Percentiles rank a stretch among this genome's conserved stretches.
These are phyloP conservation scores for Hirundo rustica DNA, from an alignment of 2,797 vertebrate genomes.

Conservation along the genomic window DNA sequence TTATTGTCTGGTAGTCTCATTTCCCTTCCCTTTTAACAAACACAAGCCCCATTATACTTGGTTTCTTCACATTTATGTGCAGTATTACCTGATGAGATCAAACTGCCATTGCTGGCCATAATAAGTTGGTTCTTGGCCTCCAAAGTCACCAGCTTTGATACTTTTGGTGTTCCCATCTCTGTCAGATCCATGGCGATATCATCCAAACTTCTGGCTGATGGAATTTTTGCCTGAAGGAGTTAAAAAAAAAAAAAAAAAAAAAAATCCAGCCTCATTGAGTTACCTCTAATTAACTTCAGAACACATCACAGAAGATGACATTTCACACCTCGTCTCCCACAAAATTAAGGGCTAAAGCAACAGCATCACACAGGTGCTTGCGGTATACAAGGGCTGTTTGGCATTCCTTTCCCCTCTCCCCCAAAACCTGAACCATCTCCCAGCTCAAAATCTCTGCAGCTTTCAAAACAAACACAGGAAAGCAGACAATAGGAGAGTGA, in stretches of 20 bases:
- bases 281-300: conserved; percentile 22
- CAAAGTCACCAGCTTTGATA: conserved; percentile 81
- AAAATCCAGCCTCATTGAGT: not conserved
- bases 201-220: conserved; percentile 88
- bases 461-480: not conserved
- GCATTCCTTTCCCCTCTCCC: not conserved
- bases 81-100: conserved; percentile 90
- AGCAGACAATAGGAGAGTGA: not conserved
- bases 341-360: conserved; percentile 10
- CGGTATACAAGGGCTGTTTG: not conserved
- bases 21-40: not conserved
- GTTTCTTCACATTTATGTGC: not conserved
- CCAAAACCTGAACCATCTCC: not conserved
- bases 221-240: conserved; percentile 86
- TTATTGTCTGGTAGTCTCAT: not conserved
- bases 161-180: conserved; percentile 81
- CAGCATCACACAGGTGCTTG: not conserved
- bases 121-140: conserved; percentile 90
- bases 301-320: not conserved
- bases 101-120: conserved; percentile 94
- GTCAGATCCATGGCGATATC: conserved; percentile 95
- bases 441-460: not conserved
- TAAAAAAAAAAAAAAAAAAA: not conserved
- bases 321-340: conserved; percentile 2
- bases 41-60: not conserved